These are phyloP conservation scores for Aricia agestis DNA, from an alignment of 1,140 invertebrate genomes.

Conservation along the genomic window DNA sequence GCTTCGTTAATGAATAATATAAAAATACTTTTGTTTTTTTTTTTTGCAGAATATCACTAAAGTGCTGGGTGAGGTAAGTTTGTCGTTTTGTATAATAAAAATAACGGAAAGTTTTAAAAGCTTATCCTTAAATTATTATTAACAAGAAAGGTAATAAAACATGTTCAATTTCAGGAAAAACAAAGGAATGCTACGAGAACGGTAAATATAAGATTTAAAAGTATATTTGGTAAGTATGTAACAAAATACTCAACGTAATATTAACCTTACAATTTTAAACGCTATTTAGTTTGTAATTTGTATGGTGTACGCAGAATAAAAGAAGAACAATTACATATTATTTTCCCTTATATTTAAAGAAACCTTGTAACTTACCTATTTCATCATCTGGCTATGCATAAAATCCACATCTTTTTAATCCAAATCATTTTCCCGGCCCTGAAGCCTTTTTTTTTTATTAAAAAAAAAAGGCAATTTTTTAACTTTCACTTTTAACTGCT, in stretches of 20 bases:
- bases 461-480: no score
- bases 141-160: background rate
- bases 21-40: background rate
- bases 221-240: no score
- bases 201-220: slow-evolving; percentile 34
- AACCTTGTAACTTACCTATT: no score
- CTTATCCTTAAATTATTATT: background rate
- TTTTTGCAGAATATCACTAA: slow-evolving; percentile 57
- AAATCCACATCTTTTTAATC: no score
- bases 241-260: no score
- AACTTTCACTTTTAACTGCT: no score
- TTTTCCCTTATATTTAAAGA: no score
- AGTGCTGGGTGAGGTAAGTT: slow-evolving; percentile 49
- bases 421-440: no score
- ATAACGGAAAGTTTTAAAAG: background rate
- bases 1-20: background rate
- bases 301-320: no score
- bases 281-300: background rate
- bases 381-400: no score
- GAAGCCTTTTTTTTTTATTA: no score
- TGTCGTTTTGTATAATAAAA: slow-evolving; percentile 12
- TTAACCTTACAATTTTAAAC: background rate
- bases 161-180: slow-evolving; percentile 52
- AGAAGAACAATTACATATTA: no score
- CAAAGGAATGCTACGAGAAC: slow-evolving; percentile 59